Evolutionary conservation across 1,140 invertebrate genomes (phyloP).

Genomic region (Venturia canescens): DNA sequence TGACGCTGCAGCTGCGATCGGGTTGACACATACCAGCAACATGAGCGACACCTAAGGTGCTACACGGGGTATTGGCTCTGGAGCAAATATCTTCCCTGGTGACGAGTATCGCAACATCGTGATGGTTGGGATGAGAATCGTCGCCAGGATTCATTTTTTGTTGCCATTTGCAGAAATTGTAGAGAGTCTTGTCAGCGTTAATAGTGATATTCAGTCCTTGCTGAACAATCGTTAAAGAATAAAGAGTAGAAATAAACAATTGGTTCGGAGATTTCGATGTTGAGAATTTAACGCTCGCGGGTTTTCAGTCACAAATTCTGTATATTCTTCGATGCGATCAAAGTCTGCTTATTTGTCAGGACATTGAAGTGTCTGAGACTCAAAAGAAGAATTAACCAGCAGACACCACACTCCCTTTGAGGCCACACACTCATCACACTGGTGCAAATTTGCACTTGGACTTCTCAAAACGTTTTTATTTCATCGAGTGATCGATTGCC

Average conservation of each 20-base stretch:
- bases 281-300: background rate
- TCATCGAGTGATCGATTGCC: too few relatives aligned
- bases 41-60: slow-evolving; percentile 92
- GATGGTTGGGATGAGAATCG: slow-evolving; percentile 91
- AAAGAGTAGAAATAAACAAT: background rate
- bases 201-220: slow-evolving; percentile 86
- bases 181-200: slow-evolving; percentile 89
- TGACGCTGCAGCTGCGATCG: slow-evolving; percentile 91
- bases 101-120: slow-evolving; percentile 94
- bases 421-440: too few relatives aligned
- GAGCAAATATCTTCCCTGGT: slow-evolving; percentile 94
- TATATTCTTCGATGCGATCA: too few relatives aligned
- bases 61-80: slow-evolving; percentile 85
- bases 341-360: too few relatives aligned
- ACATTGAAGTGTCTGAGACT: too few relatives aligned
- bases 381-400: too few relatives aligned
- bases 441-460: too few relatives aligned
- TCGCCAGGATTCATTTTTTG: slow-evolving; percentile 85
- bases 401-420: too few relatives aligned
- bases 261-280: background rate
- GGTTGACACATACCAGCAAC: slow-evolving; percentile 94
- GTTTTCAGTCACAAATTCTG: too few relatives aligned
- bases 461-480: too few relatives aligned
- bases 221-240: slow-evolving; percentile 65
- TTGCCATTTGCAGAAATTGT: slow-evolving; percentile 93